These are phyloP conservation scores for Pygoscelis adeliae DNA, from an alignment of 2,113 vertebrate species.

Conservation along the genomic window DNA sequence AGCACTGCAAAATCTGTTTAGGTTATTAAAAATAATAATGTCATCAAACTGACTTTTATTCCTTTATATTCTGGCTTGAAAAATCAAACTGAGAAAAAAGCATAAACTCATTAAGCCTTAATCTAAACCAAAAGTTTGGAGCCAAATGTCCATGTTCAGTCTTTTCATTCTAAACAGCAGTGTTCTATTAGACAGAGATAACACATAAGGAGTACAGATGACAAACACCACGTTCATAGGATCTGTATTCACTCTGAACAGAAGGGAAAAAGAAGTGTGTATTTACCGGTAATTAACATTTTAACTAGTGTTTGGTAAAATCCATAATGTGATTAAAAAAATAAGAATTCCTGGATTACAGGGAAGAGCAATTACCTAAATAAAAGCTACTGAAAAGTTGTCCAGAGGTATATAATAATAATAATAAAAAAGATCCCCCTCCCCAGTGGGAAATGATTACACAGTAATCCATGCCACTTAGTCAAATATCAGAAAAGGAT, in stretches of 20 bases:
- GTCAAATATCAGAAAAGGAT: constrained; percentile 56
- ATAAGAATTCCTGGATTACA: constrained; percentile 31
- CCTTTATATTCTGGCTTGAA: not conserved
- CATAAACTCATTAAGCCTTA: constrained; percentile 30
- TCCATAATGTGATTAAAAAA: constrained; percentile 51
- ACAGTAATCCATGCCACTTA: constrained; percentile 48
- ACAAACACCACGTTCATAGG: not conserved
- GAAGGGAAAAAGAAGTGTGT: not conserved
- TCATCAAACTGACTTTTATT: constrained; percentile 22
- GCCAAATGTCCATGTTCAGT: not conserved
- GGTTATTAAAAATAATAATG: constrained; percentile 26
- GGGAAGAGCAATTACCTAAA: constrained; percentile 43
- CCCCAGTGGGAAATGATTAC: constrained; percentile 65
- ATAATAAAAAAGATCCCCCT: not conserved
- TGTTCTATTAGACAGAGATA: constrained; percentile 3
- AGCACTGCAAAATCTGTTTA: not conserved
- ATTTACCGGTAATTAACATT: constrained; percentile 56
- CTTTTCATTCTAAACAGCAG: constrained; percentile 25
- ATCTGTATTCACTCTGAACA: constrained; percentile 3
- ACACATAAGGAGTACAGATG: constrained; percentile 1
- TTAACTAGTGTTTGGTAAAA: constrained; percentile 57
- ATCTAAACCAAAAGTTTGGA: constrained; percentile 42
- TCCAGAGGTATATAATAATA: constrained; percentile 36
- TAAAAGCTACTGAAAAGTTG: constrained; percentile 47
- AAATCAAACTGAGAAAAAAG: not conserved